A percentile compares a stretch with the other conserved stretches of the same genome.
Evolutionary conservation across 2,113 vertebrate species (phyloP).

Genomic region (Carollia perspicillata): DNA sequence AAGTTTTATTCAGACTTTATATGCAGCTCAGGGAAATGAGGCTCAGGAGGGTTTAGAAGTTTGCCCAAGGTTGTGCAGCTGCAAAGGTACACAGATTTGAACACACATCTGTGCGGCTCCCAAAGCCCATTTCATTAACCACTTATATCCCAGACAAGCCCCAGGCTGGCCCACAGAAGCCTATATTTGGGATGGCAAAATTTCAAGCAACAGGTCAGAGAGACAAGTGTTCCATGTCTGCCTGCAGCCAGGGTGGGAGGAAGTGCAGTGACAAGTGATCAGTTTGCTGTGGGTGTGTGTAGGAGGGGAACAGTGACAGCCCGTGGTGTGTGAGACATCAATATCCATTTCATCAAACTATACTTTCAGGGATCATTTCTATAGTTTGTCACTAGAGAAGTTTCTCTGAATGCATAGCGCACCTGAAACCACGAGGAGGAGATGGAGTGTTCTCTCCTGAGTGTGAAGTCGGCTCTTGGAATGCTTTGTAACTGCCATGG

Average conservation of each 20-base stretch:
- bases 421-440: too few species aligned
- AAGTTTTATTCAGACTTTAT: neutral
- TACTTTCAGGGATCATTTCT: too few species aligned
- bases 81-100: neutral
- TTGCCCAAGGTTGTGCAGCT: neutral
- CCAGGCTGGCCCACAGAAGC: neutral
- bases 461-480: too few species aligned
- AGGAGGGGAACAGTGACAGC: neutral
- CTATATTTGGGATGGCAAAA: neutral
- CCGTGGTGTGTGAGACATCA: neutral
- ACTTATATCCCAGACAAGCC: neutral
- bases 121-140: neutral
- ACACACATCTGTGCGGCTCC: neutral
- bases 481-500: too few species aligned
- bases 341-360: neutral
- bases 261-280: too few species aligned
- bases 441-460: too few species aligned
- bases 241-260: neutral
- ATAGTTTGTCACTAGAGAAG: too few species aligned
- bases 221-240: neutral
- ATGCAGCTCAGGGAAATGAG: neutral
- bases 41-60: neutral
- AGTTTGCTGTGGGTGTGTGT: neutral
- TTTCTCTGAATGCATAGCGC: too few species aligned
- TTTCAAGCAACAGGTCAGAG: neutral